Conservation (phyloP, 1,140 invertebrate species). For the Capitella teleta region DNA sequence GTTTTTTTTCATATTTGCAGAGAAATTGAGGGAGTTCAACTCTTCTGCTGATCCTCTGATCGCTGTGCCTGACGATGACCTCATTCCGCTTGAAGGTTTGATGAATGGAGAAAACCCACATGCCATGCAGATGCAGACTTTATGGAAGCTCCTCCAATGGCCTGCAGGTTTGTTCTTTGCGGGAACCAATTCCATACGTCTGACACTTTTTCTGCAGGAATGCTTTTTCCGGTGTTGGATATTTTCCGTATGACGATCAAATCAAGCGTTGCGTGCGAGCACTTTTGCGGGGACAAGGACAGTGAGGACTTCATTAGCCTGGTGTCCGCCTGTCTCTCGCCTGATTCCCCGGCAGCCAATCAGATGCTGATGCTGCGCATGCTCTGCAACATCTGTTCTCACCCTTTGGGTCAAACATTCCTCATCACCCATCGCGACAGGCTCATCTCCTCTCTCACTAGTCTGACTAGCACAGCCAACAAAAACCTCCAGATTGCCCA, state of each 20-base stretch:
- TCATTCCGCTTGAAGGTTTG: conserved; percentile 11
- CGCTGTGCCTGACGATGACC: conserved; percentile 13
- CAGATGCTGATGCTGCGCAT: conserved; percentile 65
- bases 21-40: conserved; percentile 61
- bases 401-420: conserved; percentile 17
- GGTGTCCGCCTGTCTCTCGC: conserved; percentile 18
- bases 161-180: conserved; percentile 49
- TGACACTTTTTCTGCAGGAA: conserved; percentile 43
- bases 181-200: conserved; percentile 4
- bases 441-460: conserved; percentile 9
- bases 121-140: conserved; percentile 45
- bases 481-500: conserved; percentile 57
- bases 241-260: conserved; percentile 65
- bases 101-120: neutral
- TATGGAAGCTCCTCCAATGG: conserved; percentile 63
- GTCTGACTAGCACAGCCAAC: conserved; percentile 45
- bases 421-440: conserved; percentile 9
- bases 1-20: conserved; percentile 39
- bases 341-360: conserved; percentile 49
- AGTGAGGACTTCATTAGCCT: conserved; percentile 20
- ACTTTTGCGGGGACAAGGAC: conserved; percentile 41
- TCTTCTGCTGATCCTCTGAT: conserved; percentile 36
- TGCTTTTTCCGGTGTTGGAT: conserved; percentile 77
- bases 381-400: conserved; percentile 60
- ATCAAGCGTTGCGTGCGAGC: conserved; percentile 50